Base-by-base conservation (phyloP, 2,797 vertebrate species). In the Orientallactaga sibirica region DNA sequence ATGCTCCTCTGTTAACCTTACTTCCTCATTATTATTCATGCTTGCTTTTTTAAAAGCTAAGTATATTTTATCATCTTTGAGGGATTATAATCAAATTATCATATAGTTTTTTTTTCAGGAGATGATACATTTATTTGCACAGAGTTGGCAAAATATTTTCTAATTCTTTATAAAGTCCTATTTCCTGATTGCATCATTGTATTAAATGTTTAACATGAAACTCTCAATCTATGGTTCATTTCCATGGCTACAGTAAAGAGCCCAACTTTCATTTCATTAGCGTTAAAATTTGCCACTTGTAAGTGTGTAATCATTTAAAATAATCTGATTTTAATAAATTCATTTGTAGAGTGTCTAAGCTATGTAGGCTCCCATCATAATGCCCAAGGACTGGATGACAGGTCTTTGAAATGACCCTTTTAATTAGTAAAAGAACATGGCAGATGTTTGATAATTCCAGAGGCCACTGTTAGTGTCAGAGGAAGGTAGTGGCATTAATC, bases 361-460 rank as follows among this genome's bases (percentile, higher is more conserved):
- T 0, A 0, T 78, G 86, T 52, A 66, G 64, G 1, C 41, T 95
- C 20, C 15, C 86, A 74, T 88, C 4, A 48, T 78, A 0, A 0
- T 29, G 55, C 5, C 29, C 8, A 33, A 6, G 4, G 16, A 1
- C 77, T 94, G 10, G 24, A 11, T 29, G 55, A 29, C 58, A 33
- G 20, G 62, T 83, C 80, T n/a, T 66, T 86, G 55, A 24, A 67
- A 71, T 77, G 58, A 77, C n/a, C 71, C 62, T 25, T 37, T 94
- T 77, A 84, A 94, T 55, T 18, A 27, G 10, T 66, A 87, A 67
- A 81, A 71, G 71, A 78, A 86, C 33, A 33, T n/a, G 33, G 67
- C 96, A 96, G 93, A 84, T 96, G 87, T 91, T 94, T 88, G 48
- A 94, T 90, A 80, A 71, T 84, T 96, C 58, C 29, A 81, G n/a